A percentile compares a stretch with the other conserved stretches of the same genome.
These are phyloP conservation scores for Chloromyia formosa DNA, from an alignment of 2,888 invertebrate genomes.

Conservation along the genomic window DNA sequence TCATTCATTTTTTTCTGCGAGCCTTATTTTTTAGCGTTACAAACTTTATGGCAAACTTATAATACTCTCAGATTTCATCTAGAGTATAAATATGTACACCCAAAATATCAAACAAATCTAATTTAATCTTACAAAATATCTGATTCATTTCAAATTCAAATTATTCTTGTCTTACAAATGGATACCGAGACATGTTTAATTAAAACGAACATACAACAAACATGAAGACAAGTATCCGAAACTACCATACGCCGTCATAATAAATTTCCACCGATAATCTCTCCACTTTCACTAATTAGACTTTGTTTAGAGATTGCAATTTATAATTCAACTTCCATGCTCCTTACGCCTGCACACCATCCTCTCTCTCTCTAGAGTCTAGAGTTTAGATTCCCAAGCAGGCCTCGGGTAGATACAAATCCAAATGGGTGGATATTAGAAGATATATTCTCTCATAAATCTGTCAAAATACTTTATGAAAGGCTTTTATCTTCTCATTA, in stretches of 20 bases:
- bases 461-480: conserved; percentile 42
- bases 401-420: conserved; percentile 2
- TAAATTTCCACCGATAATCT: conserved; percentile 30
- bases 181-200: no score
- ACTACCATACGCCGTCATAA: conserved; percentile 22
- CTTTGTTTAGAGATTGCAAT: conserved; percentile 31
- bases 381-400: not conserved
- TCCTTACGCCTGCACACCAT: not conserved
- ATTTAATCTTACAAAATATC: no score
- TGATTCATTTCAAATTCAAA: no score
- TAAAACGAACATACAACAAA: no score
- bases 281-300: conserved; percentile 34
- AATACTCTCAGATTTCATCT: no score
- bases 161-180: no score
- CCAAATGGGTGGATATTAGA: conserved; percentile 29
- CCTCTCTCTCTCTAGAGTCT: not conserved
- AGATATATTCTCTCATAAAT: conserved; percentile 38
- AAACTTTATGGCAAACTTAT: no score
- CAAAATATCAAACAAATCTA: no score
- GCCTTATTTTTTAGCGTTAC: no score
- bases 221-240: not conserved
- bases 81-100: no score
- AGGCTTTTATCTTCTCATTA: conserved; percentile 43
- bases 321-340: conserved; percentile 27
- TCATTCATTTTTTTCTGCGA: no score